Base-by-base conservation (phyloP, 2,797 vertebrate genomes). In the Synaphobranchus kaupii region DNA sequence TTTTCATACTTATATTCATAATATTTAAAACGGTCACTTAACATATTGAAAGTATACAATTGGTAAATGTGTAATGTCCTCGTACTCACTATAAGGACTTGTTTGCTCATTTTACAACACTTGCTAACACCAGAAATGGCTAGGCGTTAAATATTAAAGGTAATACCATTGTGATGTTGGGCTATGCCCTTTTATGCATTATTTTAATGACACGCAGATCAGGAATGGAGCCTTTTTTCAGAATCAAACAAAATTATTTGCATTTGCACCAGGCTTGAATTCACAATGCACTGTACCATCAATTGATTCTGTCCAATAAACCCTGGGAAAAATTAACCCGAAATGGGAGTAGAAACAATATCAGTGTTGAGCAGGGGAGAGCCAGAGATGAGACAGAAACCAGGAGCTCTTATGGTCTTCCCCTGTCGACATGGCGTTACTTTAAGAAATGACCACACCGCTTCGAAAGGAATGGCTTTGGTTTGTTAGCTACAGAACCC, bases 401-500 rank as follows among this genome's bases (percentile, higher is more conserved):
- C 17, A 58, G 8, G 31, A 34, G n/a, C 39, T 82, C 58, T 31
- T 22, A 50, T 20, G 66, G 54, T 89, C 20, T 20, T 85, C 44
- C 44, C 84, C 17, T 22, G 6, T 2, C 44, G 52, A 34, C 54
- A 73, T n/a, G 73, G 47, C 17, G 56, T 85, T 78, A 86, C 85
- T 78, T 85, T 63, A 87, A 60, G 76, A 54, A 60, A 58, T 68
- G 83, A 60, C 28, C 73, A 54, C 15, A 48, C 20, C 25, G 20
- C 28, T 25, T 83, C 66, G 84, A 50, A 87, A 63, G 83, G 13
- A 89, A 86, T 54, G 20, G 47, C 39, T 68, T 60, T 60, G 66
- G 86, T 83, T 86, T 81, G 58, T 86, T 83, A 87, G 85, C 83
- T 86, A 86, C 54, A 87, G 84, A 48, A 58, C 87, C 89, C 58